A percentile compares a stretch with the other conserved stretches of the same genome.
These are phyloP conservation scores for Karalla daura DNA, from an alignment of 2,797 vertebrate genomes.

Conservation along the genomic window DNA sequence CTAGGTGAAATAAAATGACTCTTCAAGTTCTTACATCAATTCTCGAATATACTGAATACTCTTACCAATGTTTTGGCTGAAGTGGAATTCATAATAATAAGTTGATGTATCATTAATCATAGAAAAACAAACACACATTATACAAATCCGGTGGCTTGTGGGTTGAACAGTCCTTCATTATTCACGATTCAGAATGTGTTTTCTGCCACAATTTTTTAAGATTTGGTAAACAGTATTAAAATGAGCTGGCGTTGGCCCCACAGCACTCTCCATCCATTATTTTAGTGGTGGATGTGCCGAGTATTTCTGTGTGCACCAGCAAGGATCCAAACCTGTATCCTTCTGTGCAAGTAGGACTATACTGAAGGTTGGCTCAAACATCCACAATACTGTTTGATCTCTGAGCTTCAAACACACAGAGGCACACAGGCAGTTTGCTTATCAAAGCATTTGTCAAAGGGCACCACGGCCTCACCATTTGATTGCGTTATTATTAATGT, in stretches of 20 bases:
- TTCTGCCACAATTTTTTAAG: conserved; percentile 7
- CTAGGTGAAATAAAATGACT: conserved; percentile 19
- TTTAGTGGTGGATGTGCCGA: conserved; percentile 18
- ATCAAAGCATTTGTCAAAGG: background rate
- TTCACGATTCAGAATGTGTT: conserved; percentile 27
- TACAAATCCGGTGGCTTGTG: background rate
- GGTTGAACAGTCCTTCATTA: conserved; percentile 36
- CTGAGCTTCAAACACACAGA: conserved; percentile 34
- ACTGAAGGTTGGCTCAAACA: conserved; percentile 43
- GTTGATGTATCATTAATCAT: conserved; percentile 30
- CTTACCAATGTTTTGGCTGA: conserved; percentile 22
- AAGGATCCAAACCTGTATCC: conserved; percentile 15
- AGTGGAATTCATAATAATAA: conserved; percentile 27
- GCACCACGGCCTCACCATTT: background rate
- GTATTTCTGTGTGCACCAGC: conserved; percentile 24
- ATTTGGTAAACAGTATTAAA: conserved; percentile 42
- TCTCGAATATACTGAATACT: conserved; percentile 8
- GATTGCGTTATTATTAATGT: background rate
- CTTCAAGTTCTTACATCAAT: conserved; percentile 16
- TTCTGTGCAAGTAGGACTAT: conserved; percentile 45
- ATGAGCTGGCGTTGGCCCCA: conserved; percentile 1
- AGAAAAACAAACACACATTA: conserved; percentile 24
- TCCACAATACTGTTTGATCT: conserved; percentile 44
- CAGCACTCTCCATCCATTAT: conserved; percentile 16
- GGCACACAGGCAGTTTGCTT: conserved; percentile 1